These are phyloP conservation scores for Microtus richardsoni DNA, from an alignment of 2,113 vertebrate species.

Conservation along the genomic window DNA sequence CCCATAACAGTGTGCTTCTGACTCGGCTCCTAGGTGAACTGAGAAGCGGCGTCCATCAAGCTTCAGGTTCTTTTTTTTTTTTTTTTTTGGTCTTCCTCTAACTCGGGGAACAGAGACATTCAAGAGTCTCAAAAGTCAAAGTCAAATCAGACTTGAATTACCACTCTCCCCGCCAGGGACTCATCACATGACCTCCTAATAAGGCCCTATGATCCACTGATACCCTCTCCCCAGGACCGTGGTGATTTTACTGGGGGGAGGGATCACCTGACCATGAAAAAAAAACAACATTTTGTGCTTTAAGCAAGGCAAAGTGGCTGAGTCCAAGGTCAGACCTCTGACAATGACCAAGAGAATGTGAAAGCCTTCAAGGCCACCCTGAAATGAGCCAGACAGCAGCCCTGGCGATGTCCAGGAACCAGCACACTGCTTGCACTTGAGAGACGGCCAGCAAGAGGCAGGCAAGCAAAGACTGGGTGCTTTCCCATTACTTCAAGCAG, in stretches of 20 bases:
- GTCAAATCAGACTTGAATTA: conserved; percentile 21
- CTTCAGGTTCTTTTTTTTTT: background rate
- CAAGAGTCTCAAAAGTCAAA: conserved; percentile 34
- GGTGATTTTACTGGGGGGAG: background rate
- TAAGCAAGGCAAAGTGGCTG: conserved; percentile 8
- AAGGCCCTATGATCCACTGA: background rate
- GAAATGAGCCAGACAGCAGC: background rate
- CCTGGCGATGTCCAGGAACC: background rate
- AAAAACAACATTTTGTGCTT: background rate
- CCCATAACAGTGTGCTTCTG: background rate
- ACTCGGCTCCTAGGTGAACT: conserved; percentile 25
- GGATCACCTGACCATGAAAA: background rate
- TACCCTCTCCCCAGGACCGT: background rate
- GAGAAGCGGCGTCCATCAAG: background rate
- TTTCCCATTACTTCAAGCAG: background rate
- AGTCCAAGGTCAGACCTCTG: conserved; percentile 4
- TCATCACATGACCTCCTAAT: background rate
- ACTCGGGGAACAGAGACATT: background rate
- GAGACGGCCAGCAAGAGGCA: background rate
- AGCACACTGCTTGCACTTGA: background rate
- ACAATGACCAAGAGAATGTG: background rate
- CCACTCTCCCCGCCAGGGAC: background rate
- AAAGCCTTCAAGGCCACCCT: background rate
- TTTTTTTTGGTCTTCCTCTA: background rate
- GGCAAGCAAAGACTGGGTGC: background rate